Evolutionary conservation across 2,888 invertebrate genomes (phyloP).

Genomic region (Phortica okadai): DNA sequence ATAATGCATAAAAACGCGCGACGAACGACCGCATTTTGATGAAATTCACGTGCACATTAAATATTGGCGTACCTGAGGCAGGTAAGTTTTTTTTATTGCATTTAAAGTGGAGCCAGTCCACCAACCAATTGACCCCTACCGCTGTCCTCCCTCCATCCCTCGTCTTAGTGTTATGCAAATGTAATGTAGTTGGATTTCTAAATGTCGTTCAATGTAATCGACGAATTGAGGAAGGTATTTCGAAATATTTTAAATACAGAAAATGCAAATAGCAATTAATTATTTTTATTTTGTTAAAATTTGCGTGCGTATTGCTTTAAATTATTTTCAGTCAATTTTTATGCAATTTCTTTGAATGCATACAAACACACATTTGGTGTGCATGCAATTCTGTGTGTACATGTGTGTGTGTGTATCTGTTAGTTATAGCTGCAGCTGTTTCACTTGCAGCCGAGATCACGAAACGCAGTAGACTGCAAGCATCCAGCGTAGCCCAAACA

Average conservation of each 20-base stretch:
- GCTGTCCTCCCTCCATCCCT: background rate
- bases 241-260: background rate
- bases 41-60: conserved; percentile 49
- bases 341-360: background rate
- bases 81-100: conserved; percentile 2
- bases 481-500: too few relatives aligned
- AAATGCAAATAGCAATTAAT: conserved; percentile 1
- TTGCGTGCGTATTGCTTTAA: background rate
- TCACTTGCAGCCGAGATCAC: too few relatives aligned
- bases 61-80: background rate
- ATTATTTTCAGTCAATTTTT: background rate
- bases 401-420: too few relatives aligned
- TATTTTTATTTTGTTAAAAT: background rate
- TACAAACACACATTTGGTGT: background rate
- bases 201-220: too few relatives aligned
- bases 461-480: too few relatives aligned
- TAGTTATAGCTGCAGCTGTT: too few relatives aligned
- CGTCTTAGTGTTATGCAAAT: background rate
- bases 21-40: conserved; percentile 44
- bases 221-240: background rate
- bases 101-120: background rate
- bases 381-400: too few relatives aligned
- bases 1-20: conserved; percentile 12
- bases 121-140: background rate
- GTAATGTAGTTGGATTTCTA: background rate